Conservation (phyloP, 2,797 vertebrate genomes). For the Chelidonichthys spinosus region DNA sequence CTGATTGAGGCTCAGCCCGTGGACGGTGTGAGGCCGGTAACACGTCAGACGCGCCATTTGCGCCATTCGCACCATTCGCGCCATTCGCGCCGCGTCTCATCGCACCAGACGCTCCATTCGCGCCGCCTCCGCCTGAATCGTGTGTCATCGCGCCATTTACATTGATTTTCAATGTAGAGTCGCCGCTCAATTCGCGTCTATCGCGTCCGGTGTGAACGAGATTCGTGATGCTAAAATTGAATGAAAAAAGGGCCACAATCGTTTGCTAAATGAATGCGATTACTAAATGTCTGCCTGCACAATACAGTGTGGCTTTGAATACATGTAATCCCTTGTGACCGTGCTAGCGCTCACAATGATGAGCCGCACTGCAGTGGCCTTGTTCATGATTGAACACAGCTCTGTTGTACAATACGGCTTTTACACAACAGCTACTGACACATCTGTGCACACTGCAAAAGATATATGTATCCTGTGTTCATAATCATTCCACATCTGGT, state of each 20-base stretch:
- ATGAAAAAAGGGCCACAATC: background rate
- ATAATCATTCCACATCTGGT: background rate
- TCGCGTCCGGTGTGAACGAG: too few relatives aligned
- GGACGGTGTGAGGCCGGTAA: too few relatives aligned
- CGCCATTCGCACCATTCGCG: too few relatives aligned
- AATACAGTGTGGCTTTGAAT: background rate
- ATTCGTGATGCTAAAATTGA: background rate
- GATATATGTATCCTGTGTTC: background rate
- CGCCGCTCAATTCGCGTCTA: too few relatives aligned
- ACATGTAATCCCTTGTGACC: background rate
- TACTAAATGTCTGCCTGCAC: background rate
- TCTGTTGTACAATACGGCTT: background rate
- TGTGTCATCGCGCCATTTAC: too few relatives aligned
- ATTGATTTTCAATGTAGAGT: too few relatives aligned
- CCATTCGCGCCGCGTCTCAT: too few relatives aligned
- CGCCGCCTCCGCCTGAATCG: too few relatives aligned
- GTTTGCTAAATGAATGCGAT: background rate
- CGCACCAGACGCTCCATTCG: too few relatives aligned
- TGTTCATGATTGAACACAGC: background rate
- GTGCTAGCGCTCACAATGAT: background rate
- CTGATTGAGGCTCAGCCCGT: too few relatives aligned
- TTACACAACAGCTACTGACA: background rate
- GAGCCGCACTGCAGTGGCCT: background rate
- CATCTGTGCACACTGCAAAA: background rate
- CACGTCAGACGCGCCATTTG: too few relatives aligned